Evolutionary conservation across 2,797 vertebrate species (phyloP), one percentile per base, ranked within the genome.

Genomic region (Iguana delicatissima): DNA sequence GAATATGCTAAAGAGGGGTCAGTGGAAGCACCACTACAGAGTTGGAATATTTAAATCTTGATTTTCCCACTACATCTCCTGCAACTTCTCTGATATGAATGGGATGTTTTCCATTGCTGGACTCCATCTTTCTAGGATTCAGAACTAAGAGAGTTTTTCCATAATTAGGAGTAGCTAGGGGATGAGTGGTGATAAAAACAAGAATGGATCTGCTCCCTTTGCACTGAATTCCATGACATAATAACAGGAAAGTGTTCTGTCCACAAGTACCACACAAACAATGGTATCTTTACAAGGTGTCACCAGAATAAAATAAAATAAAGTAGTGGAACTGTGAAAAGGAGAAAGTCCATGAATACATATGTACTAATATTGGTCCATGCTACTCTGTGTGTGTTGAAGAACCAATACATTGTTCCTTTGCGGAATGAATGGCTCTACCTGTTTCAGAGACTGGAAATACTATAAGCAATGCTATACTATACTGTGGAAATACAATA

Each of bases 211-310:
- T 69, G 67, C 67, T 29, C 32, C 29, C 67, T 13, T 32, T 69
- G 67, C 67, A 13, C 55, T 64, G 35, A 20, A 77, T 6, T 62
- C 18, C 57, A 35, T 35, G 55, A 26, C 18, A 29, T 42, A 72
- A 88, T 12, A 18, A 29, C 38, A 79, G 20, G 0, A 7, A 35
- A 38, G 14, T 67, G 57, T 88, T 16, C 38, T 87, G 38, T n/a
- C 46, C 26, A 69, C 57, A 77, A 4, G 5, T 76, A 13, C 72
- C 86, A 20, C 62, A n/a, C 38, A 92, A 93, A 94, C 8, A 69
- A 69, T 9, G n/a, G 7, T 35, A 69, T 29, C 26, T 42, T 16
- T 18, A 29, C 69, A 35, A 24, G 52, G 12, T 46, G 18, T 46
- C 26, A 73, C 14, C n/a, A 55, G 13, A 24, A 38, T 2, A 57